Evolutionary conservation across 2,888 invertebrate genomes (phyloP), one percentile per base, ranked within the genome.

Genomic region (Cerceris rybyensis): DNA sequence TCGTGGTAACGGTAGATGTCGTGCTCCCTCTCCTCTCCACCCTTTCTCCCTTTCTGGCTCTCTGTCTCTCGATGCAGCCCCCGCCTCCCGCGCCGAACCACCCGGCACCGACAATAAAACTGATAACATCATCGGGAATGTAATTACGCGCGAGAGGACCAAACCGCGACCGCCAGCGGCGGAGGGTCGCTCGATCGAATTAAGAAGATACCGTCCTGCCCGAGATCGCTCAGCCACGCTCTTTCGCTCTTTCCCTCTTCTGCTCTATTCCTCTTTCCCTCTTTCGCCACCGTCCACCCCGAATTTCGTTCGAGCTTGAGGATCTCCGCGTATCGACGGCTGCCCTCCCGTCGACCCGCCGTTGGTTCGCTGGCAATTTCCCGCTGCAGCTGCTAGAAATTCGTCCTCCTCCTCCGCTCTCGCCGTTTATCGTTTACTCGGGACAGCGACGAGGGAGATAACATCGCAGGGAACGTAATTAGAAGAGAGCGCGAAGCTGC

Each of bases 71-170:
- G 65, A 60, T 66, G 8, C 60, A 14, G 57, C 39, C 61, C 39
- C 46, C 49, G n/a, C 71, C 28, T 68, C 50, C 54, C 66, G 68
- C 73, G 16, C 68, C 69, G 42, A 52, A 64, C 69, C 65, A 64
- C 61, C 64, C 71, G 72, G 74, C 66, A 16, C 75, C 64, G 72
- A 83, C 88, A 87, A 89, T 89, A 89, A 90, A 90, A 90, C 89
- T 89, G 90, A 90, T 90, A 90, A 90, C 89, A 88, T 89, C 89
- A 87, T 88, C 86, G 88, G 87, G 89, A 90, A 89, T 88, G 90
- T 89, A 90, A 90, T 90, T 90, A 90, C 83, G 87, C 86, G 81
- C 75, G 80, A 78, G 78, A 76, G 82, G 79, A 71, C 70, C 74
- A 82, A 76, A 80, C 82, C 73, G 65, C 82, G 68, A 65, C 63